Evolutionary conservation across 2,113 vertebrate genomes (phyloP).

Genomic region (Psittacara wagleri): DNA sequence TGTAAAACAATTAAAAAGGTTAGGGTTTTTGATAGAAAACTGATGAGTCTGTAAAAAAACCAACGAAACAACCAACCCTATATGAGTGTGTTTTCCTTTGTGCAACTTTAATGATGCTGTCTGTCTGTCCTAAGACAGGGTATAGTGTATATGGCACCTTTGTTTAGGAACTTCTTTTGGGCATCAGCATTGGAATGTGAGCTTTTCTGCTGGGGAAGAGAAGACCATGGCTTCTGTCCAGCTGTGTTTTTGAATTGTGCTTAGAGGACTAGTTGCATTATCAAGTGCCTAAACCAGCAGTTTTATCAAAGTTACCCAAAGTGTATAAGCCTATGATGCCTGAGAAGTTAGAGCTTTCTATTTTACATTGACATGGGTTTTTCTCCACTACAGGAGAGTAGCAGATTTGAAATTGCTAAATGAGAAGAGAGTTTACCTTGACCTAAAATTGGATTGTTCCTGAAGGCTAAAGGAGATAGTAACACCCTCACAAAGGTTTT

Average conservation of each 20-base stretch:
- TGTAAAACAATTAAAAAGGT: background rate
- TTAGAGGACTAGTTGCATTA: background rate
- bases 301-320: background rate
- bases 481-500: background rate
- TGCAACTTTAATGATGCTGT: background rate
- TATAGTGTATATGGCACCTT: background rate
- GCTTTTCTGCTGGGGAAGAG: background rate
- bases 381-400: background rate
- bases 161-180: background rate
- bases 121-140: background rate
- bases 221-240: background rate
- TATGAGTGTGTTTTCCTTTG: background rate
- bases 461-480: background rate
- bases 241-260: background rate
- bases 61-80: too few species aligned
- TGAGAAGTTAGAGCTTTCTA: background rate
- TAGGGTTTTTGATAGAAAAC: background rate
- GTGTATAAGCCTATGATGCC: background rate
- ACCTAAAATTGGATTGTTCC: background rate
- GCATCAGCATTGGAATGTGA: background rate
- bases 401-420: background rate
- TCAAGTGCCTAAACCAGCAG: background rate
- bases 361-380: background rate
- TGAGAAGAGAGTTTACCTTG: background rate
- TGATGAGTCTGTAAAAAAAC: background rate